phyloP scores from a whole-genome alignment of 2,113 vertebrate species.

The Psilopsiagon aurifrons region DNA sequence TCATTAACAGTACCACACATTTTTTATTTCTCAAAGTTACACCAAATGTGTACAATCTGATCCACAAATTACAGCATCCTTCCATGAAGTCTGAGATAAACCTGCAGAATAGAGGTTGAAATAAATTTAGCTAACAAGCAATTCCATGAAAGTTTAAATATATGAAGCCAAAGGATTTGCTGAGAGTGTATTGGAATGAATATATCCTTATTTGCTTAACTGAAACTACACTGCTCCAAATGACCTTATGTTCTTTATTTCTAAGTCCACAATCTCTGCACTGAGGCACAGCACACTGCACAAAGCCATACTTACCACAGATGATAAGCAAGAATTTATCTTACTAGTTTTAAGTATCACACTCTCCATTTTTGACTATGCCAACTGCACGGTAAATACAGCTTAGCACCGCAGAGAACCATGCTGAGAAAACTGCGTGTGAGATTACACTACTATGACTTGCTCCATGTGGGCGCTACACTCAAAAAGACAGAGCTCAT shows the following conservation, averaged over 20 bases:
- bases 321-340: not conserved
- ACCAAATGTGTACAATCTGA: not conserved
- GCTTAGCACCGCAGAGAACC: not conserved
- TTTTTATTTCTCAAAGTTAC: not conserved
- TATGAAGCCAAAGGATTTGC: not conserved
- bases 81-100: not conserved
- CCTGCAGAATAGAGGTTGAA: not conserved
- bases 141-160: not conserved
- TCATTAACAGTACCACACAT: fast-evolving
- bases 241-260: not conserved
- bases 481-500: not conserved
- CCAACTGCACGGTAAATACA: slow-evolving; percentile 19
- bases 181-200: not conserved
- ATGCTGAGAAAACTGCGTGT: not conserved
- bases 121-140: not conserved
- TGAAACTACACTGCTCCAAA: not conserved
- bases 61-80: not conserved
- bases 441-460: not conserved
- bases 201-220: not conserved
- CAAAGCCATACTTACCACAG: not conserved
- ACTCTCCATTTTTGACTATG: not conserved
- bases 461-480: not conserved
- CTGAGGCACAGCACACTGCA: not conserved
- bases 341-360: not conserved
- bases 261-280: not conserved